Evolutionary conservation across 1,140 invertebrate genomes (phyloP), one percentile per base, ranked within the genome.

Genomic region (Conopomorpha cramerella): DNA sequence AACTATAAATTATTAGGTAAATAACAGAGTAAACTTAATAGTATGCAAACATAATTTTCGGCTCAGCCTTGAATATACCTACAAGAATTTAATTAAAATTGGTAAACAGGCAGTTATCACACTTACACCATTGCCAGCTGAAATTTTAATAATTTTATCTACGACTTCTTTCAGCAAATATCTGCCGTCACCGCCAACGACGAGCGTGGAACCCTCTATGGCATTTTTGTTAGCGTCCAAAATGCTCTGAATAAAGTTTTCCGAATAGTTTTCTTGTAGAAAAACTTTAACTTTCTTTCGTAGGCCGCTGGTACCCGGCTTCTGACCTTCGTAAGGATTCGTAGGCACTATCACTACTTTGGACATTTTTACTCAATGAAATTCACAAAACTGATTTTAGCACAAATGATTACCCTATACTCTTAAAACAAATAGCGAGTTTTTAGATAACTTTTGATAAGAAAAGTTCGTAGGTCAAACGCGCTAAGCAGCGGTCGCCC

Each of bases 291-390:
- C 95, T 80, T 96, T 96, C 79, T 99, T 99, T 39, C 97, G 81
- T 3, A 99, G 81, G 32, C 98, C 98, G 60, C 95, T 98, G 0
- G 98, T 99, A 43, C 98, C 98, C 39, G 97, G 96, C 76, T 98
- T 98, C 78, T 99, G 96, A 13, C 89, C 96, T 43, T 90, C 87
- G 58, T 87, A 96, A 17, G 90, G 81, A 33, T 73, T 83, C 30
- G 88, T 90, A 47, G 49, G 54, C 16, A 74, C 53, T 35, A 46
- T 59, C 30, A 66, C 49, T 1, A 63, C 53, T 17, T 40, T 54
- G 16, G 55, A 46, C 70, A 74, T 74, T 49, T 65, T 61, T 56
- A 36, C 45, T 45, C 29, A 56, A 55, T 57, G 14, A 51, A 44
- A 52, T n/a, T n/a, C n/a, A n/a, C n/a, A n/a, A n/a, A n/a, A n/a